Conservation (phyloP, 2,797 vertebrate genomes). For the Falco columbarius region DNA sequence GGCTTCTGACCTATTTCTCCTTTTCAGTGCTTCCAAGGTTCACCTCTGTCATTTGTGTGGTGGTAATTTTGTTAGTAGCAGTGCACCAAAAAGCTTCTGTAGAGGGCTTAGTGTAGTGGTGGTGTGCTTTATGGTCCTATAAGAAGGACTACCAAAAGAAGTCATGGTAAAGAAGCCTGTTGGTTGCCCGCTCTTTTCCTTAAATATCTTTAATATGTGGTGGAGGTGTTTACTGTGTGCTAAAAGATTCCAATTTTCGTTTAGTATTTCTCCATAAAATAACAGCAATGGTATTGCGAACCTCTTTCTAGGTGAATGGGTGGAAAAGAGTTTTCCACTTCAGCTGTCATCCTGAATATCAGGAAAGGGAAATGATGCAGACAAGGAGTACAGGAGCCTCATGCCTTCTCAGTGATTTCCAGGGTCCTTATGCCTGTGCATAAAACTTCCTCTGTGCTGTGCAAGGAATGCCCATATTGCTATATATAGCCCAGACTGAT, state of each 20-base stretch:
- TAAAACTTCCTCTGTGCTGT: not conserved
- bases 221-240: not conserved
- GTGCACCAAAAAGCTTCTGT: not conserved
- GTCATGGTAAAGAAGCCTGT: not conserved
- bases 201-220: not conserved
- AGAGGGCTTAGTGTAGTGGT: not conserved
- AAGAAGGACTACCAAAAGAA: not conserved
- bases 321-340: not conserved
- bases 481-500: not conserved
- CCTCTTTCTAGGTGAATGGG: not conserved
- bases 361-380: not conserved
- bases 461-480: accelerated
- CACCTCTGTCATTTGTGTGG: not conserved
- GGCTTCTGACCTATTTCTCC: not conserved
- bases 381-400: not conserved
- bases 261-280: not conserved
- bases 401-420: not conserved
- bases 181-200: not conserved
- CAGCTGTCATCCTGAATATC: not conserved
- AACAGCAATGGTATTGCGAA: not conserved
- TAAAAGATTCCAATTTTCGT: not conserved
- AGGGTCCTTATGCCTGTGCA: accelerated
- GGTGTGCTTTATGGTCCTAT: not conserved
- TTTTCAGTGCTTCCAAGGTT: not conserved
- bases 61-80: accelerated